Base-by-base conservation (phyloP, 2,888 invertebrate genomes). In the Sinhomidia bicolor region DNA sequence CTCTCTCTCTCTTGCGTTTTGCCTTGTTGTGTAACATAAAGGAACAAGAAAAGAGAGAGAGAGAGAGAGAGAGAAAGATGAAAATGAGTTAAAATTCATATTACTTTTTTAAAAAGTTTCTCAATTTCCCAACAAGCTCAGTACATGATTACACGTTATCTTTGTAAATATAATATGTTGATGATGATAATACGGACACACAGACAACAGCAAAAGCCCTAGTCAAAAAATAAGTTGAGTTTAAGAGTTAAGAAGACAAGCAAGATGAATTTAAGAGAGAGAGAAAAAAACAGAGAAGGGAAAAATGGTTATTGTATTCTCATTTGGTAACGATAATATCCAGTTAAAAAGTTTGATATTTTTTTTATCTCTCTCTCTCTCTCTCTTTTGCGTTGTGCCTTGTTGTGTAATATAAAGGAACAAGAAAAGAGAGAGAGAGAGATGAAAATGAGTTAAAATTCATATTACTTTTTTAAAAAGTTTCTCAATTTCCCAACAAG, bases 231-330 rank as follows among this genome's bases (percentile, higher is more conserved):
- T n/a, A n/a, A n/a, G n/a, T n/a, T n/a, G n/a, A n/a, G n/a, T 5
- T 68, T 7, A 36, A 36, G n/a, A 32, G 32, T 36, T 62, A 9
- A 20, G 29, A n/a, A 10, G 9, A 36, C 68, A 12, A 7, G n/a
- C 68, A 68, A 17, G 36, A 32, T n/a, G 36, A 68, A 68, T 36
- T 68, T n/a, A 7, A 76, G 20, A 47, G 20, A n/a, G 20, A 57
- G 14, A n/a, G 20, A 17, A 57, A 68, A 14, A 36, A n/a, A n/a
- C n/a, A n/a, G n/a, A n/a, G n/a, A n/a, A n/a, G 44, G 20, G 62
- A 80, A 81, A 81, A 82, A 82, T 82, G 68, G 83, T 83, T 83
- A 71, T 83, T 83, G 83, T 83, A 83, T 83, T 83, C 32, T 71
- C 83, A 83, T 83, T 78, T 54, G 44, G 76, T 78, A 83, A 83